Evolutionary conservation across 1,140 invertebrate species (phyloP), one percentile per base, ranked within the genome.

Genomic region (Protaetia brevitarsis): DNA sequence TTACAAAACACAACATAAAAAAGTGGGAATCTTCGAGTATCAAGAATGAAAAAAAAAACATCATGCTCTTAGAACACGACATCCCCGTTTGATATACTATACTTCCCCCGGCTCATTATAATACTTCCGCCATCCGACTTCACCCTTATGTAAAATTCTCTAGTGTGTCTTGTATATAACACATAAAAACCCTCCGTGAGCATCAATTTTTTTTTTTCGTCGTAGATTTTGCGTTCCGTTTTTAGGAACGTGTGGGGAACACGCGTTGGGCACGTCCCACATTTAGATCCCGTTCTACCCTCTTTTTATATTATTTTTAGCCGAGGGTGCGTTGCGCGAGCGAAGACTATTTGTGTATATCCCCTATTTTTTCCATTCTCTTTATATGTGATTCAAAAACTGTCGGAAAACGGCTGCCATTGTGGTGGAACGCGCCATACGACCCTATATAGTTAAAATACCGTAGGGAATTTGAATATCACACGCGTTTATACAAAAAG

Each of bases 291-390:
- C 16, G 19, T 45, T 21, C 41, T 45, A 45, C 41, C 41, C 41
- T 45, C 41, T 45, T 45, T 45, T 45, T 45, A 45, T 45, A 45
- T 45, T 45, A 45, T 45, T 45, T 45, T 45, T 45, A 45, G 41
- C 41, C n/a, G 41, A 45, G 41, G 41, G 41, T 19, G 41, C 19
- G 23, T 19, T 16, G 4, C 3, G 10, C 41, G 41, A n/a, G 13
- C 41, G 41, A 45, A 13, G 41, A 45, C 13, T 45, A 45, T 45
- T 45, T 19, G 41, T 45, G 41, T 31, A 19, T 8, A 19, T 45
- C 41, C 41, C 41, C 41, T 45, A 45, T 45, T 45, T 45, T 45
- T 45, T 45, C 41, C 23, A 45, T 45, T 45, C 41, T 45, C 16
- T 45, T 45, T 45, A 45, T 21, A 13, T 4, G n/a, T 13, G 41